Evolutionary conservation across 2,888 invertebrate species (phyloP).

Genomic region (Tachina grossa): DNA sequence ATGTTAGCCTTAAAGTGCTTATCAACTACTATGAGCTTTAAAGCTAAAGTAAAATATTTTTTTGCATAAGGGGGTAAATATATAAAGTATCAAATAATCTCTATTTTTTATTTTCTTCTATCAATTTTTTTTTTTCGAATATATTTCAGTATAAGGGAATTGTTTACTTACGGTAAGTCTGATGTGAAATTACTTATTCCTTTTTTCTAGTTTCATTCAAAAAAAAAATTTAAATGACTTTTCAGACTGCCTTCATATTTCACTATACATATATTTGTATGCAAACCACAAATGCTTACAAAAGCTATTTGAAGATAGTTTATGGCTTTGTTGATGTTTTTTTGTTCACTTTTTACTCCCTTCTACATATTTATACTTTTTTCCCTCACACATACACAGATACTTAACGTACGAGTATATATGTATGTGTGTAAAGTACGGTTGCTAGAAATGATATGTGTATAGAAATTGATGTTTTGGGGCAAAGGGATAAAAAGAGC

Average conservation of each 20-base stretch:
- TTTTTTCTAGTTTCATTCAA: not conserved
- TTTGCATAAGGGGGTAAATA: too few relatives aligned
- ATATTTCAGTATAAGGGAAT: not conserved
- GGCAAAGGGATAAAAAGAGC: not conserved
- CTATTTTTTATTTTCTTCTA: too few relatives aligned
- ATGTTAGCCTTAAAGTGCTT: too few relatives aligned
- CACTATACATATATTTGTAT: slow-evolving; percentile 12
- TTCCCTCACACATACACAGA: slow-evolving; percentile 13
- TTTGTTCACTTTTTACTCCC: not conserved
- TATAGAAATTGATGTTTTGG: slow-evolving; percentile 6
- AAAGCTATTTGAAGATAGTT: slow-evolving; percentile 59
- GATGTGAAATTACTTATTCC: not conserved
- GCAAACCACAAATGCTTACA: slow-evolving; percentile 63
- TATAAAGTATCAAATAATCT: too few relatives aligned
- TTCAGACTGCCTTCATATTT: not conserved
- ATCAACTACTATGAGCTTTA: too few relatives aligned
- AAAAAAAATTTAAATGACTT: not conserved
- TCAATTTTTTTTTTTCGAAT: too few relatives aligned
- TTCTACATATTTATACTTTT: not conserved
- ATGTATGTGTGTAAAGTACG: slow-evolving; percentile 19
- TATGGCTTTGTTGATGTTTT: slow-evolving; percentile 37
- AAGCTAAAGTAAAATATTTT: too few relatives aligned
- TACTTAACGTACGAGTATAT: not conserved
- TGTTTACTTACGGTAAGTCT: not conserved
- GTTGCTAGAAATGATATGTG: slow-evolving; percentile 8